A percentile compares a stretch with the other conserved stretches of the same genome.
phyloP scores from a whole-genome alignment of 2,797 vertebrate species.

The Hapalemur alaotrensis region DNA sequence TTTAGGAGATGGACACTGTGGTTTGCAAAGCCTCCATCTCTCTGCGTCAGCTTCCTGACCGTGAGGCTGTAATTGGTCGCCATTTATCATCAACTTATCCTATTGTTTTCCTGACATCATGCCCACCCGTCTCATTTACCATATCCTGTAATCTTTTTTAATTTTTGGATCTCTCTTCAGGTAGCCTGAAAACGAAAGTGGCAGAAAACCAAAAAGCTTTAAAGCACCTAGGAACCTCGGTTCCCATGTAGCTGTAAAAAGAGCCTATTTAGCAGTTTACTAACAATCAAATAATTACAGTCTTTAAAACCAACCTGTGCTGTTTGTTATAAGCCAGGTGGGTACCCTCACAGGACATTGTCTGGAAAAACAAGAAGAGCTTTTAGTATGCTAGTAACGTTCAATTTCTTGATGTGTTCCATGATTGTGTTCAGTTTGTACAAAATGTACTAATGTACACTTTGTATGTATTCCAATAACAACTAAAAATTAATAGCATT shows the following conservation, averaged over 20 bases:
- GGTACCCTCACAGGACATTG: neutral
- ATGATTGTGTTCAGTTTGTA: neutral
- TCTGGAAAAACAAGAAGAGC: neutral
- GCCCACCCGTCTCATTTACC: neutral
- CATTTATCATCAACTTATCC: neutral
- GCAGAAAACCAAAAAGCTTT: neutral
- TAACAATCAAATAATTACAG: neutral
- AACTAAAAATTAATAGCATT: neutral
- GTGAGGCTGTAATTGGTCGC: neutral
- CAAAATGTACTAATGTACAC: neutral
- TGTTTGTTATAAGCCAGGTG: neutral
- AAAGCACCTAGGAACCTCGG: neutral
- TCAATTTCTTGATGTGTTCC: neutral
- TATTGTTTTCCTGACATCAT: neutral
- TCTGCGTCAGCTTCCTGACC: neutral
- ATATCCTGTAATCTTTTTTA: neutral
- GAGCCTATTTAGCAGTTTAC: neutral
- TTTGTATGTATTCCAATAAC: neutral
- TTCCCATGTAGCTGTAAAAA: neutral
- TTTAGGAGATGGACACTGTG: neutral
- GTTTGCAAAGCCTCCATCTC: neutral
- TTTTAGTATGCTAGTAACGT: neutral
- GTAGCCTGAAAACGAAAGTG: constrained; percentile 9
- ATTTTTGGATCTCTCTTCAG: neutral
- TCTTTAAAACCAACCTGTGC: neutral